Percentiles rank a stretch among this genome's conserved stretches.
These are phyloP conservation scores for Scatophagus argus DNA, from an alignment of 2,113 vertebrate species.

Conservation along the genomic window DNA sequence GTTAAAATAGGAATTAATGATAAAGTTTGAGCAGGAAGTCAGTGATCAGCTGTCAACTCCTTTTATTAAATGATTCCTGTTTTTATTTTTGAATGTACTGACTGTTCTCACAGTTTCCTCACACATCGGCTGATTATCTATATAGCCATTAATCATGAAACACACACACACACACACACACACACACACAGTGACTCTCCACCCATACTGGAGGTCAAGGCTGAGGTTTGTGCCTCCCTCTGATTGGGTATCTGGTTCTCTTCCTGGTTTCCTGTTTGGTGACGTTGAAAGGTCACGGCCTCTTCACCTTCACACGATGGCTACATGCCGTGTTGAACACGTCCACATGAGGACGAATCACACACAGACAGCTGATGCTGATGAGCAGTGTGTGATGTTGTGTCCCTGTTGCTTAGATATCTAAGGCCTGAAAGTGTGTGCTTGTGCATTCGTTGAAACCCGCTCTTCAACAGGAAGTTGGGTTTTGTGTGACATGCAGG, in stretches of 20 bases:
- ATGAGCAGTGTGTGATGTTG: no score
- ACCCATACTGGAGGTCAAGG: conserved; percentile 39
- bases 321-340: not conserved
- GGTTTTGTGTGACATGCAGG: no score
- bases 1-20: not conserved
- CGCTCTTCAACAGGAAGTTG: no score
- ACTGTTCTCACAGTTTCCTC: conserved; percentile 43
- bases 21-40: conserved; percentile 15
- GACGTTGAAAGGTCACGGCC: conserved; percentile 5
- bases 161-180: no score
- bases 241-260: conserved; percentile 62
- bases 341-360: no score
- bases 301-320: not conserved
- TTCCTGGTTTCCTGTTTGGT: conserved; percentile 62
- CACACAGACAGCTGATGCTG: no score
- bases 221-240: conserved; percentile 17
- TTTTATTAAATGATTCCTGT: conserved; percentile 27
- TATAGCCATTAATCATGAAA: conserved; percentile 24
- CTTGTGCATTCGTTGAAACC: no score
- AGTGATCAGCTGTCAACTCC: conserved; percentile 1
- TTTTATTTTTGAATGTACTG: conserved; percentile 10
- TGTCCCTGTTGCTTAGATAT: no score
- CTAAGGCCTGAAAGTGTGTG: no score
- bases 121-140: conserved; percentile 45
- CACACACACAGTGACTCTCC: no score